Evolutionary conservation across 2,888 invertebrate genomes (phyloP).

Genomic region (Onchidella celtica): DNA sequence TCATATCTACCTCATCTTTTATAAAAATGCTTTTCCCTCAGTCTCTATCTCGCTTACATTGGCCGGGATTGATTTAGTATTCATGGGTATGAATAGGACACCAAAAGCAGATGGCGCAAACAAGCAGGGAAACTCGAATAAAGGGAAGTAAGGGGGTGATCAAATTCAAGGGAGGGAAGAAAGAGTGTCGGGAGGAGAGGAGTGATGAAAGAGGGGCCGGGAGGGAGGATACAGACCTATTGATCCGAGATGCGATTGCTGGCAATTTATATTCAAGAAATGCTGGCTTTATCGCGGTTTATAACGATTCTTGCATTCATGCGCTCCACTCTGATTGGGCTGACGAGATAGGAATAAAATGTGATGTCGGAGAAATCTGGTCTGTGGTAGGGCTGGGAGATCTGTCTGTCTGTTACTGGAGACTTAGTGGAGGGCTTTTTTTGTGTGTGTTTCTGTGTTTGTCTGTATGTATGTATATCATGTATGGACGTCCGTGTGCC

Average conservation of each 20-base stretch:
- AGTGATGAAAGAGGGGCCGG: no score
- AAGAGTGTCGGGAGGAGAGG: constrained; percentile 1
- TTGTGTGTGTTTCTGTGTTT: no score
- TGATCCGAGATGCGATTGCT: constrained; percentile 35
- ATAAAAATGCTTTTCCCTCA: neutral
- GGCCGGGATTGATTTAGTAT: constrained; percentile 28
- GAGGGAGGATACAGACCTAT: neutral
- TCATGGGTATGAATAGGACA: constrained; percentile 31
- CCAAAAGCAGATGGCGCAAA: no score
- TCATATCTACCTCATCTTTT: no score
- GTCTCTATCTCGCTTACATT: neutral
- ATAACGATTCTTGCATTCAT: constrained; percentile 41
- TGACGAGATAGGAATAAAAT: constrained; percentile 34
- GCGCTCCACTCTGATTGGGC: constrained; percentile 26
- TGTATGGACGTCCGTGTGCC: neutral
- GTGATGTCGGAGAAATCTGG: constrained; percentile 15
- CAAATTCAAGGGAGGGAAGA: no score
- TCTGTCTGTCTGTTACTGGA: constrained; percentile 13
- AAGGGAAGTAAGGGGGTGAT: no score
- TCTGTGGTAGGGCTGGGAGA: constrained; percentile 9
- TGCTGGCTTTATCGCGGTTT: constrained; percentile 41
- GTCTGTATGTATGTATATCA: no score
- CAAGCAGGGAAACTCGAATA: no score
- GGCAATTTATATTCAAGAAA: constrained; percentile 42
- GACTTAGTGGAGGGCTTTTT: neutral